These are phyloP conservation scores for Netelia virgata DNA, from an alignment of 2,888 invertebrate species.

Conservation along the genomic window DNA sequence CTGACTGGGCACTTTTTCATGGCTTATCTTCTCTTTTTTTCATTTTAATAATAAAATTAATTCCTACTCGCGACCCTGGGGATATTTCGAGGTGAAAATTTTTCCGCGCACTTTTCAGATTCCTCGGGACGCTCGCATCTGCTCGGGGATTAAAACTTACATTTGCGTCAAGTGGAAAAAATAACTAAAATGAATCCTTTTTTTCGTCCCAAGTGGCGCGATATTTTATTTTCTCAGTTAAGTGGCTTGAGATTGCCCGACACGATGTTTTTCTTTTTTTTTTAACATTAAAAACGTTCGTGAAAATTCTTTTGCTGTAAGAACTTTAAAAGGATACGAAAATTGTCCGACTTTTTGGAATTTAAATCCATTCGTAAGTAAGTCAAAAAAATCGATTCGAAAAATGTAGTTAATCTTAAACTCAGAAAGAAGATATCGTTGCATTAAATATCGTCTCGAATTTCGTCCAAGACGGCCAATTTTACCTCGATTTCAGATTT, in stretches of 20 bases:
- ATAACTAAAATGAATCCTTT: neutral
- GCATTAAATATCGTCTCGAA: slow-evolving; percentile 42
- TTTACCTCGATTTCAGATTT: slow-evolving; percentile 28
- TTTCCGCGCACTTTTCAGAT: neutral
- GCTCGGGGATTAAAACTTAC: neutral
- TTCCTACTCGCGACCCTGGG: neutral
- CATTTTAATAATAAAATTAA: neutral
- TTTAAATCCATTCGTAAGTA: too few relatives aligned
- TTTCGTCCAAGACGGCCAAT: slow-evolving; percentile 30
- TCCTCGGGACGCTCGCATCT: neutral
- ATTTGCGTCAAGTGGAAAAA: neutral
- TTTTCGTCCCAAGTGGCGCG: too few relatives aligned
- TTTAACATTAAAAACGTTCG: too few relatives aligned
- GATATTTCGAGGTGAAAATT: neutral
- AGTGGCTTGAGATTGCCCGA: too few relatives aligned
- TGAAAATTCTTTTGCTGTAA: too few relatives aligned
- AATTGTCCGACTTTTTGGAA: too few relatives aligned
- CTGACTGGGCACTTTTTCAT: neutral
- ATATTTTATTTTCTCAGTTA: neutral
- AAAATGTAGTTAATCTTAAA: neutral
- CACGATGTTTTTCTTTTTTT: too few relatives aligned
- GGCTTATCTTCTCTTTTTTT: neutral
- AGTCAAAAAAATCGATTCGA: neutral
- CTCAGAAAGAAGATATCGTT: neutral
- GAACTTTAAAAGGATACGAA: too few relatives aligned